These are phyloP conservation scores for Tineola bisselliella DNA, from an alignment of 2,888 invertebrate species.

Conservation along the genomic window DNA sequence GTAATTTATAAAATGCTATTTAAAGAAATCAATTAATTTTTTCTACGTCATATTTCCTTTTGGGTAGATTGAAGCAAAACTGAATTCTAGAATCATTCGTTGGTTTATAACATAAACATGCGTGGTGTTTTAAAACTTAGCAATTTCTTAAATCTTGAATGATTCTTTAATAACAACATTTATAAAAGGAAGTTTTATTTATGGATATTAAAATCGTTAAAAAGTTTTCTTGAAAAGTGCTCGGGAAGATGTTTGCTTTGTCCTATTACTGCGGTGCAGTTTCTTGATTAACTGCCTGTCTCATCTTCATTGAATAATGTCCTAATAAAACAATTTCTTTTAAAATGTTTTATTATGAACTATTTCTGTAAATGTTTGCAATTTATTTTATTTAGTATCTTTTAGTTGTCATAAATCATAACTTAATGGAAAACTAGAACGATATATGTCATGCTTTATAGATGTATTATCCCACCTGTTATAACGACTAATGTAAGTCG, in stretches of 20 bases:
- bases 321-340: background rate
- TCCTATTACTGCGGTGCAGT: constrained; percentile 9
- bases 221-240: constrained; percentile 11
- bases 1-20: background rate
- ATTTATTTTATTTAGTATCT: background rate
- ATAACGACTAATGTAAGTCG: no score
- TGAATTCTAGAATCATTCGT: no score
- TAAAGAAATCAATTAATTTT: no score
- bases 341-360: background rate
- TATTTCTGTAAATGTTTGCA: background rate
- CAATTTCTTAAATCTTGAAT: no score
- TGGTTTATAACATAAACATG: no score
- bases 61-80: no score
- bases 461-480: no score
- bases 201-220: constrained; percentile 17
- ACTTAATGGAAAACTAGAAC: no score
- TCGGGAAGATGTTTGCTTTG: constrained; percentile 3
- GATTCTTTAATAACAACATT: background rate
- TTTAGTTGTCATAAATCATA: no score
- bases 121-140: no score
- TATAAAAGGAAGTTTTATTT: constrained; percentile 14
- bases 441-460: no score
- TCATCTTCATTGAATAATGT: constrained; percentile 2
- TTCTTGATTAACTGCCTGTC: constrained; percentile 11
- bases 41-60: no score